Evolutionary conservation across 2,888 invertebrate species (phyloP).

Genomic region (Helicoverpa assulta): DNA sequence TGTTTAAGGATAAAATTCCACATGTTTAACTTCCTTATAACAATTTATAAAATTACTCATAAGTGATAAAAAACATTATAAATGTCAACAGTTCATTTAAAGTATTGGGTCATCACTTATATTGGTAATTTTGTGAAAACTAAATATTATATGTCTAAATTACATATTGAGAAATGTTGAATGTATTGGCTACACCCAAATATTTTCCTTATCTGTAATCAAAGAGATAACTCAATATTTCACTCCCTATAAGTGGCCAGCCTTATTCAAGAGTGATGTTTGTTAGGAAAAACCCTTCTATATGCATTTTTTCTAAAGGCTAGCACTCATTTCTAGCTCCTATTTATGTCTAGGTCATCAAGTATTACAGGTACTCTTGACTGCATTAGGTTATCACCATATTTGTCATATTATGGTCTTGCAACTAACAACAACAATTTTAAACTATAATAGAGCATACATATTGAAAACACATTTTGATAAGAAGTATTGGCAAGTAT

Average conservation of each 20-base stretch:
- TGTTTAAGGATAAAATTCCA: constrained; percentile 37
- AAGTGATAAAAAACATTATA: constrained; percentile 10
- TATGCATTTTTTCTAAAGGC: constrained; percentile 10
- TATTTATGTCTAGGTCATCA: constrained; percentile 53
- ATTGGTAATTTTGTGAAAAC: no score
- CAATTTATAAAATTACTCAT: constrained; percentile 11
- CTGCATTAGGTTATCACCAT: constrained; percentile 19
- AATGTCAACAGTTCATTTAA: background rate
- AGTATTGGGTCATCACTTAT: background rate
- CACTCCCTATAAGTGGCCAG: background rate
- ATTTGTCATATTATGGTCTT: constrained; percentile 23
- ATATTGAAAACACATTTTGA: constrained; percentile 56
- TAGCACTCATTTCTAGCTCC: constrained; percentile 18
- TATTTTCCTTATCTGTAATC: background rate
- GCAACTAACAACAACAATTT: constrained; percentile 20
- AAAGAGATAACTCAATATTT: background rate
- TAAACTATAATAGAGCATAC: constrained; percentile 30
- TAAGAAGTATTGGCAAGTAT: constrained; percentile 63
- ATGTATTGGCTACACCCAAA: background rate
- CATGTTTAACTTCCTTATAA: constrained; percentile 30
- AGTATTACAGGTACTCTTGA: constrained; percentile 19
- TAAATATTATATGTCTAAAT: no score
- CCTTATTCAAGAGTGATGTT: background rate
- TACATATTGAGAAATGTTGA: background rate
- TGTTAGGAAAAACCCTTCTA: constrained; percentile 1